A percentile compares a stretch with the other conserved stretches of the same genome.
Evolutionary conservation across 2,888 invertebrate genomes (phyloP).

Genomic region (Plutella xylostella): DNA sequence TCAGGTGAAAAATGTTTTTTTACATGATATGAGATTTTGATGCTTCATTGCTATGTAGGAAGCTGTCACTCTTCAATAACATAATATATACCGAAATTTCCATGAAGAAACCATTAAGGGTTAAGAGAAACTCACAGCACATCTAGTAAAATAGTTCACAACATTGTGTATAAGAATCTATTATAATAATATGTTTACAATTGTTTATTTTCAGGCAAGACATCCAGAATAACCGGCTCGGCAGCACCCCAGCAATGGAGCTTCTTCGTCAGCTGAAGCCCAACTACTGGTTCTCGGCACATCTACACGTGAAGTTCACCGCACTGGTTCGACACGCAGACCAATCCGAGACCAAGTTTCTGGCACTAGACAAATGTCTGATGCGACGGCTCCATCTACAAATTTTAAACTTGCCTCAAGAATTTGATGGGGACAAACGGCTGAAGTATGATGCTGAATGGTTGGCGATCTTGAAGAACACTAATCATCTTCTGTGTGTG

Average conservation of each 20-base stretch:
- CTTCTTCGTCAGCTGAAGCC: slow-evolving; percentile 86
- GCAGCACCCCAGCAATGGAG: slow-evolving; percentile 87
- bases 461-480: slow-evolving; percentile 87
- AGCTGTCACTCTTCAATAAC: not conserved
- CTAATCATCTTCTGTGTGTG: slow-evolving; percentile 88
- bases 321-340: slow-evolving; percentile 84
- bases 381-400: slow-evolving; percentile 91
- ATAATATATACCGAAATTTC: not conserved
- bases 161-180: too few species aligned
- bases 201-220: slow-evolving; percentile 75
- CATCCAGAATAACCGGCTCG: slow-evolving; percentile 83
- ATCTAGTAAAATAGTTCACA: too few species aligned
- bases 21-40: too few species aligned
- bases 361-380: slow-evolving; percentile 97
- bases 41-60: not conserved
- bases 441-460: slow-evolving; percentile 92
- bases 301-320: slow-evolving; percentile 96
- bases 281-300: slow-evolving; percentile 95
- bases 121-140: too few species aligned
- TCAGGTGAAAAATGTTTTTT: too few species aligned
- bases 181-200: too few species aligned
- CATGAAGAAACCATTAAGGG: too few species aligned
- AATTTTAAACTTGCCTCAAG: slow-evolving; percentile 75
- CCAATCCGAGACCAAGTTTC: slow-evolving; percentile 77
- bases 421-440: slow-evolving; percentile 61